A percentile compares a stretch with the other conserved stretches of the same genome.
phyloP scores from a whole-genome alignment of 1,140 invertebrate genomes.

The Gryllus bimaculatus region DNA sequence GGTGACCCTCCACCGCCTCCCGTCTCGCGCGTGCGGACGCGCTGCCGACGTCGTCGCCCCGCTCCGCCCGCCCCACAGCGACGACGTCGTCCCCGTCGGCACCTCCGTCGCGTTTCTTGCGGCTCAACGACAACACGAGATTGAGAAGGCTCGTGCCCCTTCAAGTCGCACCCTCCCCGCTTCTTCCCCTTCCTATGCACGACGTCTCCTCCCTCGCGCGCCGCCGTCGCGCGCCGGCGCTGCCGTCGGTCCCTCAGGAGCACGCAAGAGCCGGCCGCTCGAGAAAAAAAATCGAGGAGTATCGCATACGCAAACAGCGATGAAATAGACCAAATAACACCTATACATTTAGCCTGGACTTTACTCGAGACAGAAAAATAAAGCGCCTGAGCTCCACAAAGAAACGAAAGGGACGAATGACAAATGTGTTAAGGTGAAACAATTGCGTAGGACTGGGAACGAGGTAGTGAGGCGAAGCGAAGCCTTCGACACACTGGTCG shows the following conservation, averaged over 20 bases:
- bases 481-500: background rate
- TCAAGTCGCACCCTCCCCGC: background rate
- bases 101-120: background rate
- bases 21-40: background rate
- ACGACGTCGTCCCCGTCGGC: background rate
- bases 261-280: background rate
- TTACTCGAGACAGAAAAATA: background rate
- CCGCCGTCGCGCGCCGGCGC: too few relatives aligned
- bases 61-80: too few relatives aligned
- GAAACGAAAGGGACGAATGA: background rate
- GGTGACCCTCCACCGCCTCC: too few relatives aligned
- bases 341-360: background rate
- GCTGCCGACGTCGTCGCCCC: too few relatives aligned
- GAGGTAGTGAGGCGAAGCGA: background rate
- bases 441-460: background rate
- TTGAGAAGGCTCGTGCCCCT: background rate
- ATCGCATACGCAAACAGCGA: background rate
- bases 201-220: background rate
- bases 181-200: too few relatives aligned
- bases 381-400: background rate
- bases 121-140: background rate
- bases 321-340: background rate
- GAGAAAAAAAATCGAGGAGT: background rate
- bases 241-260: background rate
- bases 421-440: slow-evolving; percentile 4